These are phyloP conservation scores for Lycaena phlaeas DNA, from an alignment of 2,888 invertebrate species.

Conservation along the genomic window DNA sequence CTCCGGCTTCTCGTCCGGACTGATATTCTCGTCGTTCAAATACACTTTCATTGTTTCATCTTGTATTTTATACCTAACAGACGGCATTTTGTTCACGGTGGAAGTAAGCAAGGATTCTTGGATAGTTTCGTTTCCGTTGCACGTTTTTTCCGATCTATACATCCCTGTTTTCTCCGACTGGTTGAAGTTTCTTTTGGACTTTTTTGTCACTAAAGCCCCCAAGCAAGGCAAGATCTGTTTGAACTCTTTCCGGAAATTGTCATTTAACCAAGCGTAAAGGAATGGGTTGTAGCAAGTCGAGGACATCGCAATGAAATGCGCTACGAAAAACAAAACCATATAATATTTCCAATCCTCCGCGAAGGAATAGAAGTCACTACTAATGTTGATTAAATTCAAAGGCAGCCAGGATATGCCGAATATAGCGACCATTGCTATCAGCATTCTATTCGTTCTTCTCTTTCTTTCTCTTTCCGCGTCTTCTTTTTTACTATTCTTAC, in stretches of 20 bases:
- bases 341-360: slow-evolving; percentile 80
- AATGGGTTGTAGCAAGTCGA: slow-evolving; percentile 96
- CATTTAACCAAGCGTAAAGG: slow-evolving; percentile 96
- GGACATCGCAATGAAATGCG: slow-evolving; percentile 93
- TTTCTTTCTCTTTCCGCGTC: slow-evolving; percentile 86
- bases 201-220: slow-evolving; percentile 56
- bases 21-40: slow-evolving; percentile 48
- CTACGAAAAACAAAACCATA: slow-evolving; percentile 82
- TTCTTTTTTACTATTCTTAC: slow-evolving; percentile 81
- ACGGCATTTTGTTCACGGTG: slow-evolving; percentile 53
- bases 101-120: slow-evolving; percentile 61
- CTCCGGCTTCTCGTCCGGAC: slow-evolving; percentile 62
- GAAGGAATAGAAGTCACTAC: slow-evolving; percentile 77
- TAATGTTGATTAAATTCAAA: slow-evolving; percentile 85
- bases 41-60: slow-evolving; percentile 45
- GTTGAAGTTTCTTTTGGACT: slow-evolving; percentile 48
- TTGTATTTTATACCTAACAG: slow-evolving; percentile 60
- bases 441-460: slow-evolving; percentile 88
- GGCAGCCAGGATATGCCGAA: slow-evolving; percentile 91
- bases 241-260: slow-evolving; percentile 93
- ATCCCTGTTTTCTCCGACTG: slow-evolving; percentile 60
- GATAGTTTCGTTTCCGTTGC: slow-evolving; percentile 62
- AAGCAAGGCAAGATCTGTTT: slow-evolving; percentile 82
- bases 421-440: slow-evolving; percentile 91
- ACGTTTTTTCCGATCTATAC: slow-evolving; percentile 61